These are phyloP conservation scores for Anarrhichthys ocellatus DNA, from an alignment of 2,113 vertebrate genomes.

Conservation along the genomic window DNA sequence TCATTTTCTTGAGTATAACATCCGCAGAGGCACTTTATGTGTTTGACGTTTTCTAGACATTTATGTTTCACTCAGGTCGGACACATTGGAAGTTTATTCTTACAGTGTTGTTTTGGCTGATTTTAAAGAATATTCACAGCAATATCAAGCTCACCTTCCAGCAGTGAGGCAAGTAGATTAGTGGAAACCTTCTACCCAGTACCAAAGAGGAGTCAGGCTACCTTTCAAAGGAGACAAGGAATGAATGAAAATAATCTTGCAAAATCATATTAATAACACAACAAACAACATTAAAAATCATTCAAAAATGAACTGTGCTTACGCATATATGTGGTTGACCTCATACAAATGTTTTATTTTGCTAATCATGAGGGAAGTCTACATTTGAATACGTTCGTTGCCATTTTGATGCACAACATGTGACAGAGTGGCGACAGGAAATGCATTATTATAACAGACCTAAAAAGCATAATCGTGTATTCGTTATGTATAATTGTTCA, in stretches of 20 bases:
- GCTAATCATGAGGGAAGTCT: not conserved
- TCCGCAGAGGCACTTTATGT: not conserved
- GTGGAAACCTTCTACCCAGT: not conserved
- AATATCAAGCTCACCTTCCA: not conserved
- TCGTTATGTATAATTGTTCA: not conserved
- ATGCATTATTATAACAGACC: not conserved
- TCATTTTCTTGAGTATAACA: not conserved
- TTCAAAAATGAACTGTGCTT: not conserved
- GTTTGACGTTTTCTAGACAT: not conserved
- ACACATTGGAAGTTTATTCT: not conserved
- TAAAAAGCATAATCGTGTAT: not conserved
- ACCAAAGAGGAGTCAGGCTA: not conserved
- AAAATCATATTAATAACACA: not conserved
- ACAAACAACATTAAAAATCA: not conserved
- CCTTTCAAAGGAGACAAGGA: not conserved
- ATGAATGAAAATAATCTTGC: too few species aligned
- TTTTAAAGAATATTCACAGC: not conserved
- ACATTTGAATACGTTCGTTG: not conserved
- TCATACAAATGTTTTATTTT: not conserved
- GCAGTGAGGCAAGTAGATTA: not conserved
- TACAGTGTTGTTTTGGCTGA: not conserved
- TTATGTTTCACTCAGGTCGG: not conserved
- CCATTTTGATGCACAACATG: not conserved
- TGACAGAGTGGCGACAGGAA: not conserved
- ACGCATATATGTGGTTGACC: not conserved